Percentiles rank a stretch among this genome's conserved stretches.
Conservation (phyloP, 1,140 invertebrate genomes). For the Drosophila repleta region DNA sequence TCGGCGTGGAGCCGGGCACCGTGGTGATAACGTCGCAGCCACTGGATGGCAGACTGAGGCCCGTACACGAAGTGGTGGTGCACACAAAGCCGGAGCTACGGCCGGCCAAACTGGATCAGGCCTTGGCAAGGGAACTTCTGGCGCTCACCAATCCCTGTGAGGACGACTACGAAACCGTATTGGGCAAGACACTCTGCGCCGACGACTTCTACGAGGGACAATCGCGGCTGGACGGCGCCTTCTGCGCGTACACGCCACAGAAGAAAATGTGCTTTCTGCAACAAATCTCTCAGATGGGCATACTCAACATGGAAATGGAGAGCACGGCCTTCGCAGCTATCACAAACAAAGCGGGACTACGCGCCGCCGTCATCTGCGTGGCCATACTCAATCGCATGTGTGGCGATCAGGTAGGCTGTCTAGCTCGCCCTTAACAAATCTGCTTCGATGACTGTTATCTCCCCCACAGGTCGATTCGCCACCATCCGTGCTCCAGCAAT, state of each 20-base stretch:
- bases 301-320: constrained; percentile 99
- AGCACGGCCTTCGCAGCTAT: constrained; percentile 92
- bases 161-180: constrained; percentile 91
- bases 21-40: constrained; percentile 89
- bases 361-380: constrained; percentile 95
- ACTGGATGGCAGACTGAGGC: constrained; percentile 86
- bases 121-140: constrained; percentile 90
- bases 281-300: constrained; percentile 89
- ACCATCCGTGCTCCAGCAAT: constrained; percentile 5
- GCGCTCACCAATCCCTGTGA: constrained; percentile 85
- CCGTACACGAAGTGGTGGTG: constrained; percentile 87
- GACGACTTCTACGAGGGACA: constrained; percentile 96
- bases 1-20: constrained; percentile 89
- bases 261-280: constrained; percentile 94
- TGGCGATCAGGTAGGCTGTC: constrained; percentile 89
- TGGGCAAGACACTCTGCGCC: constrained; percentile 96
- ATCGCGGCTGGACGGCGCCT: constrained; percentile 95
- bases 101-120: constrained; percentile 90
- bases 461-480: constrained; percentile 24
- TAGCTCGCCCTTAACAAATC: background rate
- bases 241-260: constrained; percentile 94
- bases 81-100: constrained; percentile 66
- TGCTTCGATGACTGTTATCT: background rate
- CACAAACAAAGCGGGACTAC: constrained; percentile 93
- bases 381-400: constrained; percentile 94